Evolutionary conservation across 2,113 vertebrate genomes (phyloP).

Genomic region (Apteryx owenii): DNA sequence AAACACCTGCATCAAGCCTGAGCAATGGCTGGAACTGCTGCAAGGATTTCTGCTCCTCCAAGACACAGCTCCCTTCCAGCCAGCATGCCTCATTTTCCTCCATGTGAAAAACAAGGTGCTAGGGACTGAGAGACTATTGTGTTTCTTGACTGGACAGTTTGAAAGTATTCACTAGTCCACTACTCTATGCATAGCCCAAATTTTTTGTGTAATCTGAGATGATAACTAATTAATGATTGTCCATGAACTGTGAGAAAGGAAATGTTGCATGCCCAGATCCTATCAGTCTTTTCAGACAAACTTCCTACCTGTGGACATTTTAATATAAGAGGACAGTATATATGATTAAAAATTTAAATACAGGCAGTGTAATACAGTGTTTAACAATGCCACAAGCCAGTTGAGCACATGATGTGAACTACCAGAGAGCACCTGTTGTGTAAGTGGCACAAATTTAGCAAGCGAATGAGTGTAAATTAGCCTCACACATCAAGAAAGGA

Average conservation of each 20-base stretch:
- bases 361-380: not conserved
- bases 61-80: not conserved
- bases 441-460: conserved; percentile 46
- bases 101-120: not conserved
- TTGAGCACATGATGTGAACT: not conserved
- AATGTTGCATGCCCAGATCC: not conserved
- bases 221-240: not conserved
- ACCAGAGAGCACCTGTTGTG: conserved; percentile 46
- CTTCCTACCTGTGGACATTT: not conserved
- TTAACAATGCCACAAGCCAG: not conserved
- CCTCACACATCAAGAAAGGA: conserved; percentile 22
- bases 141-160: not conserved
- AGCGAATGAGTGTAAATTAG: conserved; percentile 45
- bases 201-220: not conserved
- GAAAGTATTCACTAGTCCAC: not conserved
- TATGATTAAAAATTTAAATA: conserved; percentile 20
- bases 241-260: not conserved
- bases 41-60: not conserved
- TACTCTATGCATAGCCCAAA: not conserved
- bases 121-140: not conserved
- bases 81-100: not conserved
- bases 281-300: not conserved
- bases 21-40: not conserved
- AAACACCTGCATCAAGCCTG: not conserved
- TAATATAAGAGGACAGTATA: not conserved